Percentiles rank a stretch among this genome's conserved stretches.
phyloP scores from a whole-genome alignment of 1,140 invertebrate species.

The Drosophila burlai region DNA sequence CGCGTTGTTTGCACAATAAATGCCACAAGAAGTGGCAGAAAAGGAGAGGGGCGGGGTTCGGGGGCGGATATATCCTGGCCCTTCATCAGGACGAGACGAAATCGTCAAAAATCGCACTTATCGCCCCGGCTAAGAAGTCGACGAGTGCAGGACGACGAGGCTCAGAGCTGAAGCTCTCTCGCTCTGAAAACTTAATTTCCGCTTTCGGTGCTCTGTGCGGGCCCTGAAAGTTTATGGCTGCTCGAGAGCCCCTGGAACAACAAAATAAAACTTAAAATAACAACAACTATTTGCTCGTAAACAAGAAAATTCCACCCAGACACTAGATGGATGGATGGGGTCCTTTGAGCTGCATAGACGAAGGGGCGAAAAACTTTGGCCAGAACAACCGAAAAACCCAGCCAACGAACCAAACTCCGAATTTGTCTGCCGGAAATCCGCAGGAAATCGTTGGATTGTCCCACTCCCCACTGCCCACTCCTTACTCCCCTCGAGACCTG shows the following conservation, averaged over 20 bases:
- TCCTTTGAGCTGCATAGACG: slow-evolving; percentile 23
- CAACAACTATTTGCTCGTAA: slow-evolving; percentile 83
- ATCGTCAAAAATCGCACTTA: slow-evolving; percentile 83
- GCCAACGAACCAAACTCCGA: slow-evolving; percentile 67
- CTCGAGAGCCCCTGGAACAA: slow-evolving; percentile 71
- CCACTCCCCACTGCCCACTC: slow-evolving; percentile 17
- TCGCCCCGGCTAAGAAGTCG: slow-evolving; percentile 64
- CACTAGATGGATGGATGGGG: slow-evolving; percentile 49
- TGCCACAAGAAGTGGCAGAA: slow-evolving; percentile 56
- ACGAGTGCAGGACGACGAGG: slow-evolving; percentile 16
- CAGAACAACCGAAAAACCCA: slow-evolving; percentile 23
- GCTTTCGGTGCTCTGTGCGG: slow-evolving; percentile 45
- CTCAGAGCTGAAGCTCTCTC: slow-evolving; percentile 22
- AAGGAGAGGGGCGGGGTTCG: not conserved
- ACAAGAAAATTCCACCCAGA: slow-evolving; percentile 79
- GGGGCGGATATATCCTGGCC: slow-evolving; percentile 27
- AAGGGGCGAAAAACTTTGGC: slow-evolving; percentile 60
- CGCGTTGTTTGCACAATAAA: slow-evolving; percentile 58
- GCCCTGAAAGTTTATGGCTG: slow-evolving; percentile 67
- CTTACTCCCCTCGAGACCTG: not conserved
- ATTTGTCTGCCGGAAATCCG: slow-evolving; percentile 81
- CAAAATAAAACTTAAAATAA: slow-evolving; percentile 84
- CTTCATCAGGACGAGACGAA: slow-evolving; percentile 67
- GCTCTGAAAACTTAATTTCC: slow-evolving; percentile 78
- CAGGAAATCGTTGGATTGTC: slow-evolving; percentile 80